Evolutionary conservation across 1,140 invertebrate genomes (phyloP).

Genomic region (Colletes latitarsis): DNA sequence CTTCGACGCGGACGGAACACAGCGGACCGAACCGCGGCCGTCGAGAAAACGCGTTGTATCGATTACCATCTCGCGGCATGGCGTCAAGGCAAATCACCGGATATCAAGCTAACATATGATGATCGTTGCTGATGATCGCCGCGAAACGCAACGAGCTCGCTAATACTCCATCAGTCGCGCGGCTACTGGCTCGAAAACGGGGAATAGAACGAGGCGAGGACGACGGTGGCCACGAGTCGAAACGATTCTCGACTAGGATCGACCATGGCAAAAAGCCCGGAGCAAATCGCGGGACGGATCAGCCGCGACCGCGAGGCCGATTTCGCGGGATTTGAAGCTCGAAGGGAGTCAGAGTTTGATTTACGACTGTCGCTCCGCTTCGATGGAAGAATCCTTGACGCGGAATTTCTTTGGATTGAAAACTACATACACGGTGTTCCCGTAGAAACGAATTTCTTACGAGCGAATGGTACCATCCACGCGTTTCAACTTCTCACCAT

Average conservation of each 20-base stretch:
- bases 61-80: slow-evolving; percentile 71
- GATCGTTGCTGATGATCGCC: slow-evolving; percentile 73
- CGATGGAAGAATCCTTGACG: neutral
- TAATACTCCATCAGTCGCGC: slow-evolving; percentile 69
- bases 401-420: no score
- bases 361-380: neutral
- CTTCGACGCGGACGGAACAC: neutral
- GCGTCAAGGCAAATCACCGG: slow-evolving; percentile 74
- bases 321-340: slow-evolving; percentile 29
- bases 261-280: slow-evolving; percentile 55
- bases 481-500: no score
- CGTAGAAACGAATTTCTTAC: no score
- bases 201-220: slow-evolving; percentile 35
- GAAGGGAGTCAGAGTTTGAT: neutral
- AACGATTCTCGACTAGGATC: slow-evolving; percentile 31
- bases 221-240: slow-evolving; percentile 19
- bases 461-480: no score
- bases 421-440: no score
- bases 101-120: slow-evolving; percentile 79
- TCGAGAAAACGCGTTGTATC: slow-evolving; percentile 68
- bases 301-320: slow-evolving; percentile 49
- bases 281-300: slow-evolving; percentile 30
- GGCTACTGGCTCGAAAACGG: slow-evolving; percentile 38
- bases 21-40: slow-evolving; percentile 22
- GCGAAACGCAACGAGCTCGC: slow-evolving; percentile 73